Base-by-base conservation (phyloP, 2,888 invertebrate species). In the Yponomeuta sedellus region DNA sequence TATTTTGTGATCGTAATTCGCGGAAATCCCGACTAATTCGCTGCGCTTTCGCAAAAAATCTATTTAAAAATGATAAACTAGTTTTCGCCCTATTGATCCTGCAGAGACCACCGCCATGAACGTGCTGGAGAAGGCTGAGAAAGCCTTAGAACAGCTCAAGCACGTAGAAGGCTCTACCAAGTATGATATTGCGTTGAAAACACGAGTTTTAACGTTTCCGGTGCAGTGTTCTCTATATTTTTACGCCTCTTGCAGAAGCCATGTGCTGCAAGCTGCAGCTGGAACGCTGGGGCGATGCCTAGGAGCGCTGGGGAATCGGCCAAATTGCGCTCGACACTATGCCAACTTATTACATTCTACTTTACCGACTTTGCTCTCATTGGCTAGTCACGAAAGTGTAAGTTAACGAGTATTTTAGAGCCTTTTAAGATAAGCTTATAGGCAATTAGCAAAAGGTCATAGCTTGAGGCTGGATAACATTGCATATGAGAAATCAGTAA, bases 341-440 rank as follows among this genome's bases (percentile, higher is more conserved):
- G 83, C 86, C 19, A 88, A 88, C 72, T 77, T 91, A 65, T 72
- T 91, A 1, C 86, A 88, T 67, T 76, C 85, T 1, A 83, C 91
- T 1, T 79, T 86, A 65, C 91, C 91, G 39, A 85, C 83, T 12
- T 75, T 92, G 65, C 77, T 92, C n/a, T 75, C 80, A 65, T 76
- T 92, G 70, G 88, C 91, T 34, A 88, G 91, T 67, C 85, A 92
- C 73, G 84, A 88, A 59, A 91, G 88, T 72, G 92, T 92, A 77
- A 88, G 91, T 85, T 39, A 39, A 52, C 1, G 44, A 16, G 44
- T 16, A 3, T 52, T 12, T 52, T 16, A 3, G 44, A 1, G 12
- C 11, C 52, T 44, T 44, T 66, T 68, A 10, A 22, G 19, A 64
- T 16, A 39, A 19, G 52, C 44, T 52, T 11, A 40, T 11, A 44